Percentiles rank a stretch among this genome's conserved stretches.
phyloP scores from a whole-genome alignment of 23 tunicate species.

The Styela clava region DNA sequence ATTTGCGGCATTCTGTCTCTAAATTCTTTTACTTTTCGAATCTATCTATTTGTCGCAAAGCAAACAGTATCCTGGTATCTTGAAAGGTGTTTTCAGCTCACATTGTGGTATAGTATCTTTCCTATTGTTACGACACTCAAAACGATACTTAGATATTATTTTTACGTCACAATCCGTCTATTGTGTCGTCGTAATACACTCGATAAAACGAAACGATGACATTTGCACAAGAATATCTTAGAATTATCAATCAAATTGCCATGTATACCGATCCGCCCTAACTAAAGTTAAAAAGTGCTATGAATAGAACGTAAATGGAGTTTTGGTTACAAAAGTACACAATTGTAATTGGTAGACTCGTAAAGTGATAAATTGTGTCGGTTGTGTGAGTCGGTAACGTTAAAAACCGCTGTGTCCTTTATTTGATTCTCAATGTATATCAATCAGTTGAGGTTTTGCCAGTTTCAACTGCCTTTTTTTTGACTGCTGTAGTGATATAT shows the following conservation, averaged over 20 bases:
- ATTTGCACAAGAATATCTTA: neutral
- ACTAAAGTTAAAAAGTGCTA: neutral
- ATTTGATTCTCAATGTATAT: no score
- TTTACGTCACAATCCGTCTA: neutral
- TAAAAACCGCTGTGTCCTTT: neutral
- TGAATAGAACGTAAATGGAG: neutral
- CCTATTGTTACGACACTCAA: neutral
- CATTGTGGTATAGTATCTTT: neutral
- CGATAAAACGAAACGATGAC: neutral
- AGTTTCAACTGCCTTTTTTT: neutral
- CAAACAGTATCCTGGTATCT: neutral
- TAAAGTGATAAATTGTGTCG: no score
- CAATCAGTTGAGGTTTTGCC: no score
- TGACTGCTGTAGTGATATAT: neutral
- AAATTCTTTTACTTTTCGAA: neutral
- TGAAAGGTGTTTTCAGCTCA: neutral
- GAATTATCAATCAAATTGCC: neutral
- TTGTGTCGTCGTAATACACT: neutral
- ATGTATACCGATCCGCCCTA: neutral
- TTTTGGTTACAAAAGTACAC: no score
- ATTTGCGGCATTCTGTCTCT: no score
- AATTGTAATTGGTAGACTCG: no score
- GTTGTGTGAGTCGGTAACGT: no score
- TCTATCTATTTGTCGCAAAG: no score
- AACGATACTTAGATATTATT: neutral